A percentile compares a stretch with the other conserved stretches of the same genome.
These are phyloP conservation scores for Erythrocebus patas DNA, from an alignment of 2,113 vertebrate genomes.

Conservation along the genomic window DNA sequence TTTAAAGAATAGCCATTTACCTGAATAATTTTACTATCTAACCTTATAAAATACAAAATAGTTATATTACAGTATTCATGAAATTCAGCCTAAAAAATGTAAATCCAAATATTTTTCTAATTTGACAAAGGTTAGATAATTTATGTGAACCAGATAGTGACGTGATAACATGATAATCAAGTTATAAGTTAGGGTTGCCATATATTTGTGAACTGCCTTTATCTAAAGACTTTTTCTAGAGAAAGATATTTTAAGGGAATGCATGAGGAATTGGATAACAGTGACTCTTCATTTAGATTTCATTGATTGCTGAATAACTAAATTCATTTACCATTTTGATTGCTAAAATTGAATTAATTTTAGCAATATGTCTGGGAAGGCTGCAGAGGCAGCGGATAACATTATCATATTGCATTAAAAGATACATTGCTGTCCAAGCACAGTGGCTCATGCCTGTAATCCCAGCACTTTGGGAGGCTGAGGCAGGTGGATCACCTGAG, in stretches of 20 bases:
- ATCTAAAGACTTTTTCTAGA: not conserved
- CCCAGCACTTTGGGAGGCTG: too few species aligned
- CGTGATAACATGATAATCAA: not conserved
- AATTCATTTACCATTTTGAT: not conserved
- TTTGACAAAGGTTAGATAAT: not conserved
- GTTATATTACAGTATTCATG: not conserved
- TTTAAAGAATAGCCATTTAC: not conserved
- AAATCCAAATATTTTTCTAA: not conserved
- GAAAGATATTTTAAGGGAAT: not conserved
- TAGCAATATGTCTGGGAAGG: not conserved
- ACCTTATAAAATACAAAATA: not conserved
- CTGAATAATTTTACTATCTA: not conserved
- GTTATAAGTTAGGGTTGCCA: not conserved
- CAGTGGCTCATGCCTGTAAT: too few species aligned
- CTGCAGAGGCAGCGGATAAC: not conserved
- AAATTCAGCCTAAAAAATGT: not conserved
- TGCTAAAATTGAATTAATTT: constrained; percentile 1
- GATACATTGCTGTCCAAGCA: not conserved
- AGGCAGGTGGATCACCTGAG: too few species aligned
- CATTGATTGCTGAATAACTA: not conserved
- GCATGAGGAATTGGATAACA: not conserved
- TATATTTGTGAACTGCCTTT: not conserved
- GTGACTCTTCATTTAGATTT: not conserved
- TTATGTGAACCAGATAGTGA: not conserved
- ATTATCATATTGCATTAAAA: not conserved